Conservation (phyloP, 2,888 invertebrate genomes). For the Xestia ashworthii region DNA sequence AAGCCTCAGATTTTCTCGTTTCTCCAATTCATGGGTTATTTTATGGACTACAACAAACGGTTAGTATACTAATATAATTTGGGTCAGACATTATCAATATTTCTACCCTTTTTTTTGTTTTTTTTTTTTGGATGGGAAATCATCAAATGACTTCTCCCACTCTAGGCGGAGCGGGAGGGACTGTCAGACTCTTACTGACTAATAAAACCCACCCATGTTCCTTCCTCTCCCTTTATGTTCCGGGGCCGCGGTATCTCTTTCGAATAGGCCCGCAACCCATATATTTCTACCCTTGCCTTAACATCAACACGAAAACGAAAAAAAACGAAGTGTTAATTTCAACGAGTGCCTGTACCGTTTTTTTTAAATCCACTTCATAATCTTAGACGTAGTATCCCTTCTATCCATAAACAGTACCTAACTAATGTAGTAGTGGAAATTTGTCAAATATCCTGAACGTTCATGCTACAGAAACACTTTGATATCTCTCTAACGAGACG, state of each 20-base stretch:
- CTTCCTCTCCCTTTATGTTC: too few species aligned
- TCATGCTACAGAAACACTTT: slow-evolving; percentile 36
- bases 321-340: too few species aligned
- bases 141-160: too few species aligned
- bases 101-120: too few species aligned
- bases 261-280: too few species aligned
- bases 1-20: not conserved
- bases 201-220: too few species aligned
- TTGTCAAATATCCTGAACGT: slow-evolving; percentile 12
- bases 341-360: not conserved
- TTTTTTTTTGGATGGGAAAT: too few species aligned
- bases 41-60: not conserved
- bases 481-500: slow-evolving; percentile 55
- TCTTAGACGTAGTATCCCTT: not conserved
- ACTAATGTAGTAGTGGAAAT: not conserved
- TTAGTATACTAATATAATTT: not conserved
- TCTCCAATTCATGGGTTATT: not conserved
- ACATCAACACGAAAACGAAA: too few species aligned
- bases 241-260: too few species aligned
- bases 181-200: too few species aligned
- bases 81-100: too few species aligned
- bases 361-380: not conserved
- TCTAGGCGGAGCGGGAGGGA: too few species aligned
- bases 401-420: not conserved
- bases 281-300: not conserved